These are phyloP conservation scores for Pararge aegeria DNA, from an alignment of 1,140 invertebrate species.

Conservation along the genomic window DNA sequence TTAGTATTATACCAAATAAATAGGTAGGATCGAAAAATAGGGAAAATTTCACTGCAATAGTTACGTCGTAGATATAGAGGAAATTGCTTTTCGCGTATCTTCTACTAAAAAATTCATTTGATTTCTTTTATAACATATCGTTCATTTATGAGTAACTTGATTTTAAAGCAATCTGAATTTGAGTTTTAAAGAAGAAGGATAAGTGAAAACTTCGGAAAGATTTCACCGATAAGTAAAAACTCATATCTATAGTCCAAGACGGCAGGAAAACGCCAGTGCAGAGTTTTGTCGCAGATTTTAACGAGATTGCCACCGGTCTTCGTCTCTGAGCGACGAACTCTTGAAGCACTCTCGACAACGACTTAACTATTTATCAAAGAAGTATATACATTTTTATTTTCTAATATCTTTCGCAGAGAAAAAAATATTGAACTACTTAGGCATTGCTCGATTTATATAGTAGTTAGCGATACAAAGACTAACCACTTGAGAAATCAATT, in stretches of 20 bases:
- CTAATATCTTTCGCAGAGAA: background rate
- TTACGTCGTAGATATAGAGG: no score
- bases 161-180: background rate
- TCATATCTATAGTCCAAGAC: constrained; percentile 27
- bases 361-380: constrained; percentile 70
- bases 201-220: constrained; percentile 1
- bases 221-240: constrained; percentile 11
- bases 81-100: no score
- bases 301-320: constrained; percentile 63
- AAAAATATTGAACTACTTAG: no score
- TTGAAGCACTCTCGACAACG: constrained; percentile 57
- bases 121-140: background rate
- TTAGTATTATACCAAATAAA: no score
- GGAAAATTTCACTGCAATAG: no score
- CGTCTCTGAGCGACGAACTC: constrained; percentile 52
- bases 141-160: background rate
- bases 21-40: no score
- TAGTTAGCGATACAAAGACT: no score
- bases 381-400: constrained; percentile 30
- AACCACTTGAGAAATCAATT: no score
- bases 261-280: constrained; percentile 47
- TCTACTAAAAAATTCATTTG: no score
- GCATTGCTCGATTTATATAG: no score
- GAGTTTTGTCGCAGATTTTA: constrained; percentile 69
- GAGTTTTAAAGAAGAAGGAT: background rate